Conservation (phyloP, 2,888 invertebrate genomes). For the Lithophane socia region DNA sequence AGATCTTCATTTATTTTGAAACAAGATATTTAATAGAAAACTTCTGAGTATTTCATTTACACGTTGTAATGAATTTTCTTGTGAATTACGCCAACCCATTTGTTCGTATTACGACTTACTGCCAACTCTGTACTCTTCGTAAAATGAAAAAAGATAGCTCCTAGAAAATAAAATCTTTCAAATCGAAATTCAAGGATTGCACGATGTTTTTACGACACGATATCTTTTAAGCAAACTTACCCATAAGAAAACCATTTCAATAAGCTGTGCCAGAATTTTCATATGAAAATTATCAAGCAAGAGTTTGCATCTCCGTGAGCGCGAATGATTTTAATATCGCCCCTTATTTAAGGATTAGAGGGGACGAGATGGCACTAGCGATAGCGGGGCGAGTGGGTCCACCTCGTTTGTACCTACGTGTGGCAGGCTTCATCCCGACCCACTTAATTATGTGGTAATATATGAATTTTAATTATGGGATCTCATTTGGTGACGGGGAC, state of each 20-base stretch:
- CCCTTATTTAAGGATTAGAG: conserved; percentile 65
- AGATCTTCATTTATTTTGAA: conserved; percentile 15
- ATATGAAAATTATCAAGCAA: conserved; percentile 40
- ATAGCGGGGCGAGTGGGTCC: conserved; percentile 18
- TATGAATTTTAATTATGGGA: conserved; percentile 62
- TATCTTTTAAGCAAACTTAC: conserved; percentile 4
- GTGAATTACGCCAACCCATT: conserved; percentile 9
- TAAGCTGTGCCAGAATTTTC: conserved; percentile 48
- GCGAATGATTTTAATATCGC: conserved; percentile 64
- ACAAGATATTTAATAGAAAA: conserved; percentile 10
- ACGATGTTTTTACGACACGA: conserved; percentile 13
- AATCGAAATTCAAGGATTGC: background rate
- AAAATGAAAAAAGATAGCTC: background rate
- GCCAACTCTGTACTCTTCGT: background rate
- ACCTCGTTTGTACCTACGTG: conserved; percentile 29
- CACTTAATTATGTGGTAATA: conserved; percentile 61
- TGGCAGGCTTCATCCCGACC: conserved; percentile 26
- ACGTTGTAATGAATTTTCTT: conserved; percentile 18
- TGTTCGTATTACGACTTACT: conserved; percentile 8
- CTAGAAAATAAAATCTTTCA: conserved; percentile 15
- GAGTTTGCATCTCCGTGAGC: conserved; percentile 27
- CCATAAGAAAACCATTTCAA: conserved; percentile 29
- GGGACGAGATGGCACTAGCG: conserved; percentile 24
- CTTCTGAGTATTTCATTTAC: conserved; percentile 17
- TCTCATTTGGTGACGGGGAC: conserved; percentile 34